Base-by-base conservation (phyloP, 2,888 invertebrate genomes). In the Beris chalybata region DNA sequence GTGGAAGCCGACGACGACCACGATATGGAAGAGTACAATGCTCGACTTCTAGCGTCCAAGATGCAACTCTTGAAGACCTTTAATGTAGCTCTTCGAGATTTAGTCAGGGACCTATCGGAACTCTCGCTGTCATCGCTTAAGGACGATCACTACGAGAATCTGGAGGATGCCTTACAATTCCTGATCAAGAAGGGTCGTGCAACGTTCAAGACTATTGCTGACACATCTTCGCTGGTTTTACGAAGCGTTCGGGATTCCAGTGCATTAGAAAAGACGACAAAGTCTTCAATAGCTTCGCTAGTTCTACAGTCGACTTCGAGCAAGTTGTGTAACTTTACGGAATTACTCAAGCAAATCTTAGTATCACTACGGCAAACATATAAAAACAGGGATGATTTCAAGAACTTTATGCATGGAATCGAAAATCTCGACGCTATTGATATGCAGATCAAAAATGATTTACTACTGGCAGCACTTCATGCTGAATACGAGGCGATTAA, bases 41-140 rank as follows among this genome's bases (percentile, higher is more conserved):
- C n/a, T 29, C 53, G 53, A 12, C 31, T 64, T 2, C 45, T 64
- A 5, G 13, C 54, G 5, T 29, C 44, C 12, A 64, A 53, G 43
- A 11, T 64, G 3, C 13, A 32, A 30, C n/a, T 64, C 1, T 31
- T 64, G 44, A 44, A 38, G 11, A 64, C 64, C 15, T n/a, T 54
- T 11, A 15, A 44, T 5, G 9, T 13, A 38, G 31, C 32, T 9
- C 30, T 64, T 44, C 54, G 52, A 4, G 22, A 29, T 30, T 54
- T 64, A 12, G 44, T 64, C n/a, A 54, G 44, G 13, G 53, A 64
- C n/a, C 13, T 64, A 13, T 64, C 64, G 6, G 54, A 54, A 30
- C 15, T 64, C 12, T 54, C 64, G 12, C 29, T 54, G 29, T n/a
- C 4, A 2, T 50, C 52, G 5, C 7, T 64, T 13, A 54, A 44